A percentile compares a stretch with the other conserved stretches of the same genome.
Evolutionary conservation across 2,113 vertebrate genomes (phyloP).

Genomic region (Pterocles gutturalis): DNA sequence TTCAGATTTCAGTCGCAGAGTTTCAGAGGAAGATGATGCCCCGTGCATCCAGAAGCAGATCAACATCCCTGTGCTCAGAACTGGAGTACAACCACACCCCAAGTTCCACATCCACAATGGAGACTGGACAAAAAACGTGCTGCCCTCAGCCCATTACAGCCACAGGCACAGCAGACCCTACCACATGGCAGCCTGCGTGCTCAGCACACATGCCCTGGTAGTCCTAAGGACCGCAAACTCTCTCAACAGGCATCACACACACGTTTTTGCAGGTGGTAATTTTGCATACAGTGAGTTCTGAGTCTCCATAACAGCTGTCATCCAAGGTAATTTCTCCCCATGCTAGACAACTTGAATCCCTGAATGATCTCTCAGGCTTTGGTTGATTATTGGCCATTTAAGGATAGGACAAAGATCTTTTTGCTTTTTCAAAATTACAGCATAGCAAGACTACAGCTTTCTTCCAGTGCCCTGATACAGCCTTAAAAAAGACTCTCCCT

Average conservation of each 20-base stretch:
- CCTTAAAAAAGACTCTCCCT: background rate
- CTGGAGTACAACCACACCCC: background rate
- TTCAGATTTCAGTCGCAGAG: background rate
- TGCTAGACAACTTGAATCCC: background rate
- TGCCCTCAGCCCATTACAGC: background rate
- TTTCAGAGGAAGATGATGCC: background rate
- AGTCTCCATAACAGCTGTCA: background rate
- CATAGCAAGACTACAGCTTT: background rate
- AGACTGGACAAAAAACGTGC: background rate
- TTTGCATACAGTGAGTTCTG: background rate
- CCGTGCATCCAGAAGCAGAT: background rate
- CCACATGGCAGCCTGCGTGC: background rate
- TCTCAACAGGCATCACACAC: fast-evolving
- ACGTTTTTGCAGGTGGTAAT: background rate
- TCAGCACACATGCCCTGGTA: background rate
- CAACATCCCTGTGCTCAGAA: background rate
- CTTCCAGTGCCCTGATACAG: background rate
- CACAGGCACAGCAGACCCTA: fast-evolving
- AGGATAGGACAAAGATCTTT: background rate
- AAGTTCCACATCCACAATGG: background rate
- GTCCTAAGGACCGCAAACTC: background rate
- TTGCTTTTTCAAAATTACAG: background rate
- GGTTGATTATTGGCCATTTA: background rate
- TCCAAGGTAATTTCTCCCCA: background rate
- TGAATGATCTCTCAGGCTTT: background rate